A percentile compares a stretch with the other conserved stretches of the same genome.
Evolutionary conservation across 1,140 invertebrate genomes (phyloP).

Genomic region (Zaprionus gabonicus): DNA sequence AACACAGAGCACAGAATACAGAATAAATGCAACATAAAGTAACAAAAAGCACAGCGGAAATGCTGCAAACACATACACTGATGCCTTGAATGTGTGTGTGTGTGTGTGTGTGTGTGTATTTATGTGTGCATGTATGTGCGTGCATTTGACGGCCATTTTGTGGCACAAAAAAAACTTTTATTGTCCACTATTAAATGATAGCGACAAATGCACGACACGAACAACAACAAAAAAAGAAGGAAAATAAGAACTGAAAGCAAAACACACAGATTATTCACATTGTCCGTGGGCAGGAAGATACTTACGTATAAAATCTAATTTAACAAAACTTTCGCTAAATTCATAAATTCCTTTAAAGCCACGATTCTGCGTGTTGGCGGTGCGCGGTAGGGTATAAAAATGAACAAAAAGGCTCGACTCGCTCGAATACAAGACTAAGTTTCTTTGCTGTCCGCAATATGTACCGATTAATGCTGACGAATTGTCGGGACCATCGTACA

Average conservation of each 20-base stretch:
- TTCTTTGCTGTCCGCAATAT: conserved; percentile 98
- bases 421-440: conserved; percentile 97
- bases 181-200: conserved; percentile 44
- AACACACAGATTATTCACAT: conserved; percentile 27
- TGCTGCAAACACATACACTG: conserved; percentile 77
- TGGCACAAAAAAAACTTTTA: conserved; percentile 4
- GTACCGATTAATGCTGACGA: conserved; percentile 96
- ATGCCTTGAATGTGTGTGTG: conserved; percentile 67
- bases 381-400: conserved; percentile 94
- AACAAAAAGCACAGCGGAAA: conserved; percentile 52
- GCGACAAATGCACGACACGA: neutral
- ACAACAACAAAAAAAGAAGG: neutral
- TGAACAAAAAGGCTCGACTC: conserved; percentile 94
- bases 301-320: conserved; percentile 97
- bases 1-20: conserved; percentile 12
- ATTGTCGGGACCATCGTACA: conserved; percentile 96
- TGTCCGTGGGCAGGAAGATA: conserved; percentile 64
- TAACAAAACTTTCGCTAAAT: conserved; percentile 98
- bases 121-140: conserved; percentile 39
- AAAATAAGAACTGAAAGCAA: conserved; percentile 62
- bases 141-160: conserved; percentile 40
- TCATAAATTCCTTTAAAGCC: conserved; percentile 98
- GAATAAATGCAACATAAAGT: conserved; percentile 62
- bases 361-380: conserved; percentile 96
- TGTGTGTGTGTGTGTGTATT: conserved; percentile 20